Conservation (phyloP, 2,888 invertebrate genomes). For the Furcula furcula region DNA sequence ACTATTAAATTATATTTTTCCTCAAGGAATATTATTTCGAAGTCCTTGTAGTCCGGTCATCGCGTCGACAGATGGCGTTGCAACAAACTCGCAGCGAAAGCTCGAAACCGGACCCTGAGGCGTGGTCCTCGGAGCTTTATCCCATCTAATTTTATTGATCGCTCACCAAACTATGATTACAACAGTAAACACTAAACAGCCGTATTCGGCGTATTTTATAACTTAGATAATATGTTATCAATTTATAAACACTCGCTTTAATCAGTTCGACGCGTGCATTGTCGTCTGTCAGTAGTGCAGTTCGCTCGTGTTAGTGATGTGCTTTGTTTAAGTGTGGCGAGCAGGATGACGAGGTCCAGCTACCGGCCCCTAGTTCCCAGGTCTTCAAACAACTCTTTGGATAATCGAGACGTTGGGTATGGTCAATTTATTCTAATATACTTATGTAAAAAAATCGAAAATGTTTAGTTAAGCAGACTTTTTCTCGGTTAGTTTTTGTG, state of each 20-base stretch:
- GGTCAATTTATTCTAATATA: no score
- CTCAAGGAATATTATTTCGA: no score
- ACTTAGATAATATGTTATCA: slow-evolving; percentile 49
- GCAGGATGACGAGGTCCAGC: slow-evolving; percentile 68
- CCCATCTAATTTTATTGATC: slow-evolving; percentile 67
- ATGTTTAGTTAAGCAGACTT: no score
- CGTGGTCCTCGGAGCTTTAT: slow-evolving; percentile 70
- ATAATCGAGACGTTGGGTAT: slow-evolving; percentile 65
- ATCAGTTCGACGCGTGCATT: slow-evolving; percentile 52
- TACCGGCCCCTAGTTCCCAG: slow-evolving; percentile 71
- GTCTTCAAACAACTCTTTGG: slow-evolving; percentile 64
- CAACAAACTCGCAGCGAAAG: slow-evolving; percentile 28
- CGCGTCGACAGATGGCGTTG: slow-evolving; percentile 54
- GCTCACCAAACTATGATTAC: slow-evolving; percentile 39
- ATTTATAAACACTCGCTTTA: slow-evolving; percentile 46
- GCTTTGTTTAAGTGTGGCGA: slow-evolving; percentile 4
- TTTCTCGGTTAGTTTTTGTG: no score
- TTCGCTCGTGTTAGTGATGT: slow-evolving; percentile 34
- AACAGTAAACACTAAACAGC: slow-evolving; percentile 49
- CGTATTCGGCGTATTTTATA: slow-evolving; percentile 44
- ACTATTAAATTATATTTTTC: no score
- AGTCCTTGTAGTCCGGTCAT: no score
- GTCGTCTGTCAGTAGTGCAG: slow-evolving; percentile 47
- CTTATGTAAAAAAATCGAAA: no score
- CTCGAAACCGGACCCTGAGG: slow-evolving; percentile 51